Percentiles rank a stretch among this genome's conserved stretches.
These are phyloP conservation scores for Clepsis dumicolana DNA, from an alignment of 2,888 invertebrate species.

Conservation along the genomic window DNA sequence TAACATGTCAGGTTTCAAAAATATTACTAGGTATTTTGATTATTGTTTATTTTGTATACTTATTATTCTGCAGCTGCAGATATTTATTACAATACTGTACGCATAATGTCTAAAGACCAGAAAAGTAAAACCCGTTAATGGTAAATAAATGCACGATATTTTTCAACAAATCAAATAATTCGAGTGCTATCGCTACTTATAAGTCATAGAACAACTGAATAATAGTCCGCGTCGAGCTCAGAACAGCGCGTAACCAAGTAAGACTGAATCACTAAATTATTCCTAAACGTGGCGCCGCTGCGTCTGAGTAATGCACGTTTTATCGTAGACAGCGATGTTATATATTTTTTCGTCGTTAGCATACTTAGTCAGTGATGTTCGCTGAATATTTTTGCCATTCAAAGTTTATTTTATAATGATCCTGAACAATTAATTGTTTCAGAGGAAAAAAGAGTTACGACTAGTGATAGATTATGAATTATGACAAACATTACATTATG, in stretches of 20 bases:
- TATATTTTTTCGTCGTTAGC: constrained; percentile 52
- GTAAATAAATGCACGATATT: constrained; percentile 5
- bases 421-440: no score
- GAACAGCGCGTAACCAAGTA: constrained; percentile 37
- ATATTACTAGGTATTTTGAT: no score
- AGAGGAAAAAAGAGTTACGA: no score
- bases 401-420: no score
- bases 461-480: no score
- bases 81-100: no score
- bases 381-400: constrained; percentile 57
- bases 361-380: constrained; percentile 52
- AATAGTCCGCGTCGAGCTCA: constrained; percentile 27
- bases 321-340: constrained; percentile 44
- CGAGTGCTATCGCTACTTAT: neutral
- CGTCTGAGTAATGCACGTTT: constrained; percentile 48
- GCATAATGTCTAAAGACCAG: no score
- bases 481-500: no score
- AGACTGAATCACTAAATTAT: constrained; percentile 43
- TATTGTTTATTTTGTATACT: no score
- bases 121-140: no score
- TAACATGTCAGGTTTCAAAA: no score
- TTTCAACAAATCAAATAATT: constrained; percentile 12
- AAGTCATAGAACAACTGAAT: constrained; percentile 38
- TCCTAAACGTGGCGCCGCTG: constrained; percentile 47
- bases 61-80: no score